Base-by-base conservation (phyloP, 2,113 vertebrate genomes). In the Eolophus roseicapilla region DNA sequence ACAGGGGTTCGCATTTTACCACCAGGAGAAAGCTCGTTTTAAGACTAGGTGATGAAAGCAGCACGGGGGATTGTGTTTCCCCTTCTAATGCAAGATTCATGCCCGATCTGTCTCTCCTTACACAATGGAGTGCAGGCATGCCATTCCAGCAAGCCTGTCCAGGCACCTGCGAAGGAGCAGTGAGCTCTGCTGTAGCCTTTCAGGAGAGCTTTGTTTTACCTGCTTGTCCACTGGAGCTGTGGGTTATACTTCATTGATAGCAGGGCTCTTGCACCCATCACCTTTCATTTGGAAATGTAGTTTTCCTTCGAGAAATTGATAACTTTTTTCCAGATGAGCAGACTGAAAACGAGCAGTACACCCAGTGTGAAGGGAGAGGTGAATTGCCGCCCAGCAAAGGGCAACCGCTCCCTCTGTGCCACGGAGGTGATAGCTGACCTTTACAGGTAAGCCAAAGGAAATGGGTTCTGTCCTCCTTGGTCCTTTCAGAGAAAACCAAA, bases 31-130 rank as follows among this genome's bases (percentile, higher is more conserved):
- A 88, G 86, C 95, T 52, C 11, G 14, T 69, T 95, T 80, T 41
- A 78, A 86, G 86, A 88, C 63, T 29, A 70, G 71, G 76, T 74
- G 94, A 95, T 82, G 82, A 93, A 88, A 97, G 92, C 95, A 95
- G 33, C 44, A 5, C 23, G 0, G 46, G 37, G 35, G 68, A 90
- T 96, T 88, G 64, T 57, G 67, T 92, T 92, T 92, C 95, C n/a
- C 28, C 90, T 86, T 77, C 88, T 96, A 93, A 97, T 97, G 91
- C 93, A 97, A 97, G 73, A 97, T 96, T 95, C 92, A 95, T 97
- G 92, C 57, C 79, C 3, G n/a, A 25, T 33, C 68, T 88, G 63
- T 96, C 91, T 97, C 94, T 86, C 37, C 33, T 97, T 97, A 96
- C 69, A 6, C 44, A 80, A 10, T 15, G 21, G 33, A 59, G n/a